Conservation (phyloP, 2,797 vertebrate genomes). For the Hypotaenidia okinawae region DNA sequence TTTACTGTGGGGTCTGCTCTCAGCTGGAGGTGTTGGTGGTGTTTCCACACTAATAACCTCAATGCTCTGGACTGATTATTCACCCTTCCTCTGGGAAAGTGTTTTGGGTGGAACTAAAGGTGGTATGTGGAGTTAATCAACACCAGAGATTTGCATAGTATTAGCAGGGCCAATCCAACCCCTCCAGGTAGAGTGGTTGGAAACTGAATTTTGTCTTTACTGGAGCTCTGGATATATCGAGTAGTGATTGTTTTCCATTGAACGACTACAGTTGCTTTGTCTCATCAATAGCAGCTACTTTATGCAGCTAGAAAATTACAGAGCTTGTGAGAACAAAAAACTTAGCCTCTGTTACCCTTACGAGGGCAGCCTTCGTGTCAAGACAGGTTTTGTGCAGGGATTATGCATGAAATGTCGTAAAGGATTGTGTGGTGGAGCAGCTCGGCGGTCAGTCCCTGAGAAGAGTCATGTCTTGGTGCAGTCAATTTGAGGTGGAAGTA, state of each 20-base stretch:
- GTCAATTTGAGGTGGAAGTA: not conserved
- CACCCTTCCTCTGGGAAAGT: not conserved
- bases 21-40: slow-evolving; percentile 1
- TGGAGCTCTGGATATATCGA: not conserved
- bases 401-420: not conserved
- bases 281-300: not conserved
- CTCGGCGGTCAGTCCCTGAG: not conserved
- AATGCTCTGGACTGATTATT: not conserved
- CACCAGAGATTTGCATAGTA: not conserved
- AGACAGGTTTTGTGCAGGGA: not conserved
- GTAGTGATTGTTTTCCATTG: not conserved
- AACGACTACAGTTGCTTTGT: not conserved
- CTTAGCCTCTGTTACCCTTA: not conserved
- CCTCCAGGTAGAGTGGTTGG: not conserved
- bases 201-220: not conserved
- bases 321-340: not conserved
- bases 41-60: not conserved
- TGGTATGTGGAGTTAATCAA: not conserved
- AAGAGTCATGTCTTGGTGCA: not conserved
- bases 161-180: not conserved
- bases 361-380: not conserved
- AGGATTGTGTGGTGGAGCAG: not conserved
- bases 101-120: not conserved
- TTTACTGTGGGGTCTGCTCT: not conserved
- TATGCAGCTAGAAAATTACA: not conserved